Evolutionary conservation across 2,888 invertebrate genomes (phyloP), one percentile per base, ranked within the genome.

Genomic region (Aphrophora alni): DNA sequence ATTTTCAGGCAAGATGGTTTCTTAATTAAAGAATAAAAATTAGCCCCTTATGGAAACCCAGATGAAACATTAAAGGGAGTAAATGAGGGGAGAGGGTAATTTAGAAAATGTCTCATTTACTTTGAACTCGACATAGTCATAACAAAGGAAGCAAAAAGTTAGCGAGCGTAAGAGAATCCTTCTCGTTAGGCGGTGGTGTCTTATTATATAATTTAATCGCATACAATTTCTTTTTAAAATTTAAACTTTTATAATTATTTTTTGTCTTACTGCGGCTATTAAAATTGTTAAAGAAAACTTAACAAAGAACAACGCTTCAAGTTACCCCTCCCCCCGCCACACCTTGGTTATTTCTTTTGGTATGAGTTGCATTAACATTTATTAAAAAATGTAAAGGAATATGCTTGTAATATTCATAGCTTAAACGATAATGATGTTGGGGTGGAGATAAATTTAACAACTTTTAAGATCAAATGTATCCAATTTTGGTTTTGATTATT

Each of bases 11-110:
- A 21, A 21, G 59, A 21, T 59, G 59, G 21, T n/a, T 59, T 59
- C 59, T 59, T 59, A 59, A 59, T 59, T 59, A 59, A 59, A 59
- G 59, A 21, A 59, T 59, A 59, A 59, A 59, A 59, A n/a, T 59
- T 59, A 59, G 59, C 59, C 10, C 59, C 21, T 59, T 21, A 21
- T 59, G n/a, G 59, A 21, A 21, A 10, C 59, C 4, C 21, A 21
- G 59, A 14, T 21, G 59, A 44, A 44, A 44, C 44, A 44, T 14
- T 14, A 14, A 44, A 44, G 44, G 44, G 44, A 44, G 44, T 44
- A 44, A 44, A 44, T 44, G 44, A 44, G 44, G 44, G 14, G 14
- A 44, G 17, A 14, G 44, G 44, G 17, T 44, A 44, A 14, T 44
- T 44, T 14, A 14, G 10, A 44, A 44, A 44, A 44, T 44, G 44